Evolutionary conservation across 1,140 invertebrate genomes (phyloP).

Genomic region (Cydia strobilella): DNA sequence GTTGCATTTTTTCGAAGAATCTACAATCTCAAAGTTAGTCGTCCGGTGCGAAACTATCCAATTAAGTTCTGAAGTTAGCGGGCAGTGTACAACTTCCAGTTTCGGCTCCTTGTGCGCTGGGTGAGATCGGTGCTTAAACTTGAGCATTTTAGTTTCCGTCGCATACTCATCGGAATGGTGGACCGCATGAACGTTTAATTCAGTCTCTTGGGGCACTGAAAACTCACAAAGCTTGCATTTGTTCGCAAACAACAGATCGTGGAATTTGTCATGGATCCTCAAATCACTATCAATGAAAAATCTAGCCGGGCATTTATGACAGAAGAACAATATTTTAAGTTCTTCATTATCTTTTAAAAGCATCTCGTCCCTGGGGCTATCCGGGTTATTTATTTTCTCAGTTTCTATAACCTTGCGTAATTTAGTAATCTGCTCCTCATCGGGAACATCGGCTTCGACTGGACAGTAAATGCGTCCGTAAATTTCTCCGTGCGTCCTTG

Average conservation of each 20-base stretch:
- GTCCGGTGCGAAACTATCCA: slow-evolving; percentile 59
- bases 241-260: slow-evolving; percentile 82
- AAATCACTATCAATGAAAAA: slow-evolving; percentile 84
- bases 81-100: slow-evolving; percentile 79
- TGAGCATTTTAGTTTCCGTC: slow-evolving; percentile 86
- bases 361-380: slow-evolving; percentile 47
- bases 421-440: slow-evolving; percentile 85
- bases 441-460: slow-evolving; percentile 82
- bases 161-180: slow-evolving; percentile 92
- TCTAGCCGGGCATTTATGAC: slow-evolving; percentile 87
- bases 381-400: slow-evolving; percentile 54
- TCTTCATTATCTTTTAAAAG: slow-evolving; percentile 50
- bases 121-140: slow-evolving; percentile 84
- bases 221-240: slow-evolving; percentile 91
- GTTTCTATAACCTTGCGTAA: slow-evolving; percentile 75
- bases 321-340: slow-evolving; percentile 81
- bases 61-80: slow-evolving; percentile 54
- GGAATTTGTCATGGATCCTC: slow-evolving; percentile 85
- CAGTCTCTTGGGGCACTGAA: slow-evolving; percentile 84
- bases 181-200: slow-evolving; percentile 86
- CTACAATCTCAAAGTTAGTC: slow-evolving; percentile 52
- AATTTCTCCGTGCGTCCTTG: slow-evolving; percentile 87
- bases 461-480: slow-evolving; percentile 86
- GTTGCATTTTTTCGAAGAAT: slow-evolving; percentile 48
- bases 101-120: slow-evolving; percentile 83